Conservation (phyloP, 2,797 vertebrate species). For the Avahi laniger region DNA sequence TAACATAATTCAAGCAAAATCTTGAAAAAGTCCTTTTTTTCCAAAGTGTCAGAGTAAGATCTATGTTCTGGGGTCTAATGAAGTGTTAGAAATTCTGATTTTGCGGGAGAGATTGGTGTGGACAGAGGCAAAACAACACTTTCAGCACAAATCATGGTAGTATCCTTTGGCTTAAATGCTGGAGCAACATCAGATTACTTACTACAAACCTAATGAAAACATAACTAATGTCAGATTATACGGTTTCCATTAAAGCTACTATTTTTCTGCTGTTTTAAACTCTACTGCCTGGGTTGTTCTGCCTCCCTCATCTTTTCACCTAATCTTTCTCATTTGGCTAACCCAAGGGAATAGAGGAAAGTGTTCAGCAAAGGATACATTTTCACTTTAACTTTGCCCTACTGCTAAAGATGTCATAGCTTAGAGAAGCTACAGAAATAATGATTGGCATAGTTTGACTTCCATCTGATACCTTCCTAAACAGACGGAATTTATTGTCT, state of each 20-base stretch:
- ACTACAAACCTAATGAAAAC: constrained; percentile 19
- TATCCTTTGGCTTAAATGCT: not conserved
- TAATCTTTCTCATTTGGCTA: not conserved
- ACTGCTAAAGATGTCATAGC: not conserved
- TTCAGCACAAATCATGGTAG: constrained; percentile 21
- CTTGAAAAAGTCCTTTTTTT: not conserved
- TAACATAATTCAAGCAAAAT: not conserved
- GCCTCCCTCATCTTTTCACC: not conserved
- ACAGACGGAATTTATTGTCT: not conserved
- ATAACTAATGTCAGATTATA: not conserved
- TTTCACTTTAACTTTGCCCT: constrained; percentile 19
- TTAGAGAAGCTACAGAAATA: not conserved
- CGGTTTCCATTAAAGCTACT: not conserved
- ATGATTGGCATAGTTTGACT: not conserved
- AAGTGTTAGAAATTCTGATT: not conserved
- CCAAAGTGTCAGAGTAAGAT: not conserved
- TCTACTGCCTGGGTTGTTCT: not conserved
- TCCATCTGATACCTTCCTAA: not conserved
- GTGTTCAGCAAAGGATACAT: not conserved
- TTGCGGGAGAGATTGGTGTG: not conserved
- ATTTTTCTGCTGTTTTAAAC: not conserved
- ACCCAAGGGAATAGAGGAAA: not conserved
- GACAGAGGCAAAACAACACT: not conserved
- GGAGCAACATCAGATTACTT: not conserved
- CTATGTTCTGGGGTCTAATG: not conserved